Evolutionary conservation across 2,113 vertebrate species (phyloP), one percentile per base, ranked within the genome.

Genomic region (Microtus pennsylvanicus): DNA sequence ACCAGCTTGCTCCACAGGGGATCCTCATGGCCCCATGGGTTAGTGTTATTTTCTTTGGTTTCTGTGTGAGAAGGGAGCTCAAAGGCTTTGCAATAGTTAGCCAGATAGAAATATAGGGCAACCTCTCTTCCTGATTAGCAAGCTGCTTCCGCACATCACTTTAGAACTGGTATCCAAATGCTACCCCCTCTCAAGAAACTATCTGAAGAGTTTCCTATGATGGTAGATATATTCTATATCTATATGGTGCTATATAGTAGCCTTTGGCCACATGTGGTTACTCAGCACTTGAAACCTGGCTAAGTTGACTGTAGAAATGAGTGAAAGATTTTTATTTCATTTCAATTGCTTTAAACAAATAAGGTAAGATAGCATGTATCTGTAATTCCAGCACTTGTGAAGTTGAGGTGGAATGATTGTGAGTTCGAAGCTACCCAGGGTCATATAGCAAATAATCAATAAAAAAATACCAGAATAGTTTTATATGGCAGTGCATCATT

Each of bases 271-370:
- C 22, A 5, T 16, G 22, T 67, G 19, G 45, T 91, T 91, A 21
- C 6, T 72, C 13, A 91, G 42, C 19, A n/a, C n/a, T 82, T 82
- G 35, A 67, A 85, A 61, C 72, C 35, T 80, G 82, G n/a, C n/a
- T 38, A 69, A 83, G 17, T 86, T 61, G 45, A 35, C n/a, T 72
- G 4, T 45, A 19, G 58, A 91, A 72, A 11, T 67, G 2, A 55
- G 67, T 74, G 69, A 35, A 90, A 93, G 16, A n/a, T 77, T 94
- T 93, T 70, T 77, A 72, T 95, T 81, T 22, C 38, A 45, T 58
- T 91, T 87, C 82, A 75, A 47, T 89, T 65, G 70, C n/a, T 80
- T 94, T 87, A 90, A 92, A 70, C 30, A 12, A 38, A 21, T 21
- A 42, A 77, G 55, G 52, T 10, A 24, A 77, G 38, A 19, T 77